Conservation (phyloP, 2,113 vertebrate species). For the Grus americana region DNA sequence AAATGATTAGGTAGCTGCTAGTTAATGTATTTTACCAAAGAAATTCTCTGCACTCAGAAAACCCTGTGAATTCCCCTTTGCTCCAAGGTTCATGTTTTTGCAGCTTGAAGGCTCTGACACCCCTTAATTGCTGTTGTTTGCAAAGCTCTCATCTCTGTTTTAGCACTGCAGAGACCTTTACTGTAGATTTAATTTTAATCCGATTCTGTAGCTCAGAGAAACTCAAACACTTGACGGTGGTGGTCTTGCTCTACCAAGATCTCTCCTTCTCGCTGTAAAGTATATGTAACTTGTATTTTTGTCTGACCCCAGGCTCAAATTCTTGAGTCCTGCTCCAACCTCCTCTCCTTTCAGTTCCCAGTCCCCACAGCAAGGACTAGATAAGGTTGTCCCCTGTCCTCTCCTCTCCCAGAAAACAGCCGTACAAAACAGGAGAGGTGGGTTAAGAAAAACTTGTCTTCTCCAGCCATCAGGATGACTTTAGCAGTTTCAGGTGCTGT, state of each 20-base stretch:
- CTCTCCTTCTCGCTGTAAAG: background rate
- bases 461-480: background rate
- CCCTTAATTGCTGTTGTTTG: background rate
- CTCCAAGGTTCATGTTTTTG: background rate
- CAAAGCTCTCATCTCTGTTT: background rate
- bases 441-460: background rate
- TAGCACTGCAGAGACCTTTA: background rate
- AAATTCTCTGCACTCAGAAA: background rate
- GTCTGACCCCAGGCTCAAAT: background rate
- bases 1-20: background rate
- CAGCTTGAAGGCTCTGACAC: background rate
- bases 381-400: background rate
- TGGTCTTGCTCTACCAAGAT: background rate
- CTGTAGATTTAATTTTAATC: background rate
- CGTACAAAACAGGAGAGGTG: background rate
- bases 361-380: background rate
- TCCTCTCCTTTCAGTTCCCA: background rate
- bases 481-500: background rate
- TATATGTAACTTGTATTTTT: background rate
- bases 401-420: background rate
- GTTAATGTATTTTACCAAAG: background rate
- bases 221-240: background rate
- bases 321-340: background rate
- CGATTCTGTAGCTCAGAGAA: background rate
- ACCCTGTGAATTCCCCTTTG: background rate